Conservation (phyloP, 2,113 vertebrate genomes). For the Ellobius talpinus region DNA sequence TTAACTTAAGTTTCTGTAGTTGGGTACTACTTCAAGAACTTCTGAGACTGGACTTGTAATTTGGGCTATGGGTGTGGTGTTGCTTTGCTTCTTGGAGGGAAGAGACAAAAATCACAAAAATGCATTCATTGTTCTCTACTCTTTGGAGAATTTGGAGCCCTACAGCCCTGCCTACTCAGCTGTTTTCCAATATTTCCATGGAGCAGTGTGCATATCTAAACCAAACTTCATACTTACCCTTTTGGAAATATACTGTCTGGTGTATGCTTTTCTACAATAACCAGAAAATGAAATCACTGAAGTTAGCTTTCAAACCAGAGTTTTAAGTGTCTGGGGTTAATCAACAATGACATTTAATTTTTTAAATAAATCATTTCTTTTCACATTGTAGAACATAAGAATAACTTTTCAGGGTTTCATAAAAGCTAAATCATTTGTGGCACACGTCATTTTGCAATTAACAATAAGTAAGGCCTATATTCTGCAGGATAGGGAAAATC, state of each 20-base stretch:
- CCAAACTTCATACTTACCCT: neutral
- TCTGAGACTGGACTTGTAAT: neutral
- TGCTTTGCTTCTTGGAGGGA: neutral
- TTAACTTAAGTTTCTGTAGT: neutral
- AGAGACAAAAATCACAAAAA: fast-evolving
- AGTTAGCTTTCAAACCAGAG: neutral
- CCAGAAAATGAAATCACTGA: conserved; percentile 12
- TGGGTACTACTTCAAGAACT: neutral
- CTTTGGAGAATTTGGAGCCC: neutral
- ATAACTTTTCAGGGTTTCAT: neutral
- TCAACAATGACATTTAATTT: conserved; percentile 13
- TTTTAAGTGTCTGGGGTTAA: neutral
- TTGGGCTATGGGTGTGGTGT: neutral
- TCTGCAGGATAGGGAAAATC: conserved; percentile 59
- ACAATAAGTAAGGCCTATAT: neutral
- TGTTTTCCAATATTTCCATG: conserved; percentile 37
- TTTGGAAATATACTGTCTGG: neutral
- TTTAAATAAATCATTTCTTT: neutral
- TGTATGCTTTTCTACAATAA: neutral
- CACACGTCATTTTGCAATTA: conserved; percentile 46
- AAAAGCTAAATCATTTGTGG: neutral
- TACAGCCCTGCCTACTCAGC: neutral
- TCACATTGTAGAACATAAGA: neutral
- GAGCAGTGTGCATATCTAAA: neutral
- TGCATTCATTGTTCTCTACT: neutral